A percentile compares a stretch with the other conserved stretches of the same genome.
Conservation (phyloP, 92 coral and sea anemone genomes). For the Galaxea fascicularis region DNA sequence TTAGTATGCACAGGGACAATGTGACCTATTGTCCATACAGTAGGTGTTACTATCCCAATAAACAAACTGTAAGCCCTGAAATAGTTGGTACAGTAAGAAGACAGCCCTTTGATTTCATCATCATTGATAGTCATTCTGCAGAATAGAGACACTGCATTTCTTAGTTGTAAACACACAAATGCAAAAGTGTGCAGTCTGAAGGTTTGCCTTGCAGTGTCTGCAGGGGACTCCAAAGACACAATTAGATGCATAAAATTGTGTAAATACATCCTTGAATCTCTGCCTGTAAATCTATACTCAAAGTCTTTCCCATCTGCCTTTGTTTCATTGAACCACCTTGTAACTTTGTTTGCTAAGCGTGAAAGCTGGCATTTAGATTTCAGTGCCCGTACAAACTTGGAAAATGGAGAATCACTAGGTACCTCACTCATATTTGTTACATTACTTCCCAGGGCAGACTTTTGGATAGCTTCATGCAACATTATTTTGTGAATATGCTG, state of each 20-base stretch:
- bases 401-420: too few species aligned
- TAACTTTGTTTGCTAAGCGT: slow-evolving; percentile 63
- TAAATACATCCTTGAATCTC: slow-evolving; percentile 59
- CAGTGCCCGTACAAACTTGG: neutral
- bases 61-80: slow-evolving; percentile 25
- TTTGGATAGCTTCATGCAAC: too few species aligned
- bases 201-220: slow-evolving; percentile 31
- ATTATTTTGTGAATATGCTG: too few species aligned
- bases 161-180: slow-evolving; percentile 54
- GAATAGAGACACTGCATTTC: slow-evolving; percentile 56
- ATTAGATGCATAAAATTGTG: slow-evolving; percentile 68
- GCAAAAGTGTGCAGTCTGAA: slow-evolving; percentile 56
- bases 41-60: slow-evolving; percentile 24
- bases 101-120: slow-evolving; percentile 57
- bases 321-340: slow-evolving; percentile 61
- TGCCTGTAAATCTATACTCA: slow-evolving; percentile 69
- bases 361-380: slow-evolving; percentile 36
- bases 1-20: slow-evolving; percentile 48
- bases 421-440: too few species aligned
- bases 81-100: neutral
- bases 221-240: slow-evolving; percentile 52
- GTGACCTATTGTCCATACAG: slow-evolving; percentile 41
- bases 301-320: slow-evolving; percentile 45
- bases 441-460: too few species aligned
- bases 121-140: slow-evolving; percentile 47